Base-by-base conservation (phyloP, 2,113 vertebrate genomes). In the Chionodraco myersi region DNA sequence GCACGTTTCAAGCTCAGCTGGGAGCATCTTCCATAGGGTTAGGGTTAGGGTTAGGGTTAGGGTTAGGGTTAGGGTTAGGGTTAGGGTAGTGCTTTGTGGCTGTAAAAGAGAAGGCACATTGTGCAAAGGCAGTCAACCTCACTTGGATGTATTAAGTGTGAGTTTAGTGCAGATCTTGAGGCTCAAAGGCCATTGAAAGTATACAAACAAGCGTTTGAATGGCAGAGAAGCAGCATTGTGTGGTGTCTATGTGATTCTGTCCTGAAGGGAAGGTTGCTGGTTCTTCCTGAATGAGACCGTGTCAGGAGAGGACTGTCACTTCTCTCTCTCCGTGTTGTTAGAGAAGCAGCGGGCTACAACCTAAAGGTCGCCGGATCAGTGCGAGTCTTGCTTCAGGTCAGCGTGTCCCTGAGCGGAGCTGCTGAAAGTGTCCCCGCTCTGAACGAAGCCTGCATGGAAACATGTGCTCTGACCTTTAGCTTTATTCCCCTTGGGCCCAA, bases 391-490 rank as follows among this genome's bases (percentile, higher is more conserved):
- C n/a, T 58, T 44, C 45, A 14, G 23, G 60, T 71, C 66, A 62
- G 0, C 1, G 13, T 14, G 57, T 52, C 64, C 5, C 62, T 8
- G n/a, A 41, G 54, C 13, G 44, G 51, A 23, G 44, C 45, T 12
- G 1, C 18, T 12, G 47, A 51, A 52, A 18, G 30, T 14, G 64
- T 47, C 36, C 5, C 1, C 0, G 18, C 44, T 57, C 59, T 10
- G 41, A 54, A 9, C 11, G 36, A 60, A 54, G 21, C 57, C 47
- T 3, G 47, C 21, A 47, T 10, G n/a, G n/a, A 36, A 5, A 63
- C 62, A 45, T 21, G 12, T 26, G 34, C 23, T 18, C 8, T 49
- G 68, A 65, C 79, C 72, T 63, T 75, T 81, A 5, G 18, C 1
- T 23, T 52, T 23, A 10, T 52, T 36, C 8, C 3, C 16, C 36